A percentile compares a stretch with the other conserved stretches of the same genome.
These are phyloP conservation scores for Drosophila macrospina DNA, from an alignment of 2,888 invertebrate genomes.

Conservation along the genomic window DNA sequence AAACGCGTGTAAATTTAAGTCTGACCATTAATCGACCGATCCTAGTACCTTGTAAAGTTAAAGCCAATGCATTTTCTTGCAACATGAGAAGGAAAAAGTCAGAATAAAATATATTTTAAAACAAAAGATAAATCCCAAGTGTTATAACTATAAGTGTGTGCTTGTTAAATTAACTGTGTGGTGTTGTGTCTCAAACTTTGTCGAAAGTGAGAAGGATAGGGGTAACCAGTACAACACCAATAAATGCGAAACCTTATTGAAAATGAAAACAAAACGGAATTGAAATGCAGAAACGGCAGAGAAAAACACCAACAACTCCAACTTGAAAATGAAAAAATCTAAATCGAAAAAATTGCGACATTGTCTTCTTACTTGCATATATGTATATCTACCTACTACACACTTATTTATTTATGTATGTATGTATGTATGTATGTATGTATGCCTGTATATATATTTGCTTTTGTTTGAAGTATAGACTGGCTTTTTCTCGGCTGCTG, in stretches of 20 bases:
- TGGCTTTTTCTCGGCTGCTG: slow-evolving; percentile 46
- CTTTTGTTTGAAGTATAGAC: slow-evolving; percentile 56
- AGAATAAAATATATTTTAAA: slow-evolving; percentile 21
- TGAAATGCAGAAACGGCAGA: slow-evolving; percentile 42
- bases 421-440: slow-evolving; percentile 9
- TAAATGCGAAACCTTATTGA: slow-evolving; percentile 20
- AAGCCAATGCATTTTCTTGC: slow-evolving; percentile 5
- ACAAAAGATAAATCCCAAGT: slow-evolving; percentile 38
- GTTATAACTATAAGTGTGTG: slow-evolving; percentile 54
- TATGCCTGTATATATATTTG: slow-evolving; percentile 10
- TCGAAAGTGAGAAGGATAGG: slow-evolving; percentile 52
- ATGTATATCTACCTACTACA: slow-evolving; percentile 14
- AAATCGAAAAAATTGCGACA: slow-evolving; percentile 75
- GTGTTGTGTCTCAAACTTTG: slow-evolving; percentile 26
- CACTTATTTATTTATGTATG: slow-evolving; percentile 4
- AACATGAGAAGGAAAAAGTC: slow-evolving; percentile 19
- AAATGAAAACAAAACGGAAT: slow-evolving; percentile 46
- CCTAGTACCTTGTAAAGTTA: slow-evolving; percentile 6
- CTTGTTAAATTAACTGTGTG: slow-evolving; percentile 36
- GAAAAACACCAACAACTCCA: slow-evolving; percentile 42
- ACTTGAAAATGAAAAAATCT: slow-evolving; percentile 60
- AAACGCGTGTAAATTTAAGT: slow-evolving; percentile 49
- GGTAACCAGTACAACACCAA: slow-evolving; percentile 15
- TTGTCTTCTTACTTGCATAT: slow-evolving; percentile 33
- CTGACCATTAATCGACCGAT: slow-evolving; percentile 14